Evolutionary conservation across 2,888 invertebrate species (phyloP), one percentile per base, ranked within the genome.

Genomic region (Shargacucullia verbasci): DNA sequence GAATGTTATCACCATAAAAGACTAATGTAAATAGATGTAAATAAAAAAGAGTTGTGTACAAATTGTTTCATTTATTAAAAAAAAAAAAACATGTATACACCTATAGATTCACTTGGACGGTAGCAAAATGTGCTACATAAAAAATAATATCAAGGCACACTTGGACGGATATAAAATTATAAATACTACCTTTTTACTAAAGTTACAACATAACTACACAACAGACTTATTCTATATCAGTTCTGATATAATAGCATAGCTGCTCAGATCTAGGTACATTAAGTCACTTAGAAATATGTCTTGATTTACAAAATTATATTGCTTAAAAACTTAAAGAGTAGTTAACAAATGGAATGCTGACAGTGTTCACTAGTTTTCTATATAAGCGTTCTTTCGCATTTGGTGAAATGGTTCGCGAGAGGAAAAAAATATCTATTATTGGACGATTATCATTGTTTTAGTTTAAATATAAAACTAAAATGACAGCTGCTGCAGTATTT

Each of bases 1-100:
- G 81, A 91, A 72, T 91, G 89, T 79, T 91, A 85, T 56, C 81
- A 86, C 64, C 78, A 83, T 60, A 84, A 82, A 69, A 66, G 62
- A 54, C 70, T 82, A 44, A 49, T 77, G 61, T 78, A 62, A 78
- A 34, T 37, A 40, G 8, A 57, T 71, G 46, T 44, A 60, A 67
- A 57, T 62, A 50, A 73, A 63, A 60, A 33, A 33, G n/a, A 56
- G 53, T 62, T 60, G 46, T 59, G 52, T 40, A 59, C 48, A 50
- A 49, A 69, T 48, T 58, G 15, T 46, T 47, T 56, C 52, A 31
- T 39, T 47, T 39, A 20, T 20, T 20, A 2, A 20, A 59, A 34
- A 59, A 29, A 29, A 29, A 46, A 50, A 46, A 40, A 49, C 33
- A 25, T 34, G 15, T 46, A 46, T 37, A 57, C 38, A 48, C 5